A percentile compares a stretch with the other conserved stretches of the same genome.
These are phyloP conservation scores for Etheostoma nigrum DNA, from an alignment of 2,797 vertebrate species.

Conservation along the genomic window DNA sequence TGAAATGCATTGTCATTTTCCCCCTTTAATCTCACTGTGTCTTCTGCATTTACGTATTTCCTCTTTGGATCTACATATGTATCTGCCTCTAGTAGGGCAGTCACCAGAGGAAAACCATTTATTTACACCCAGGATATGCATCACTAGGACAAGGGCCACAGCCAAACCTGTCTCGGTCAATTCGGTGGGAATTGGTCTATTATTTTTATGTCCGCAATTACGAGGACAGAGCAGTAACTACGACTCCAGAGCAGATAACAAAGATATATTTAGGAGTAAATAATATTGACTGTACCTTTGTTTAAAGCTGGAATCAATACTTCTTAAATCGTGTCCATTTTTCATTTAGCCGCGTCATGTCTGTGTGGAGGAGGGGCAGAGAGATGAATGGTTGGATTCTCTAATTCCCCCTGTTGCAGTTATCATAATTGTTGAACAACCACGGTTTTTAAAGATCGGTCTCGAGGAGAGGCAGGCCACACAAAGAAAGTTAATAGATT, in stretches of 20 bases:
- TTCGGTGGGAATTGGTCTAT: constrained; percentile 86
- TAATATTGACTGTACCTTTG: constrained; percentile 92
- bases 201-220: constrained; percentile 90
- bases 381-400: constrained; percentile 88
- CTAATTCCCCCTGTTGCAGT: constrained; percentile 86
- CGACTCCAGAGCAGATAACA: constrained; percentile 86
- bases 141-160: constrained; percentile 77
- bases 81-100: constrained; percentile 36
- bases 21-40: constrained; percentile 3
- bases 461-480: constrained; percentile 76
- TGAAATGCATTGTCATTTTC: constrained; percentile 28
- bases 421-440: constrained; percentile 88
- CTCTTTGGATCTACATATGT: constrained; percentile 36
- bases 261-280: constrained; percentile 92
- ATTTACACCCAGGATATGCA: constrained; percentile 81
- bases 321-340: constrained; percentile 90
- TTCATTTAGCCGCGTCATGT: constrained; percentile 89
- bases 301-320: constrained; percentile 91
- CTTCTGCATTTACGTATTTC: constrained; percentile 40
- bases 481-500: constrained; percentile 88
- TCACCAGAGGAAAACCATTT: constrained; percentile 68
- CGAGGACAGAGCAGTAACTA: constrained; percentile 85
- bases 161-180: constrained; percentile 82
- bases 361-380: constrained; percentile 81
- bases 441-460: constrained; percentile 84